phyloP scores from a whole-genome alignment of 2,888 invertebrate species.

The Gastracanthus pulcherrimus region DNA sequence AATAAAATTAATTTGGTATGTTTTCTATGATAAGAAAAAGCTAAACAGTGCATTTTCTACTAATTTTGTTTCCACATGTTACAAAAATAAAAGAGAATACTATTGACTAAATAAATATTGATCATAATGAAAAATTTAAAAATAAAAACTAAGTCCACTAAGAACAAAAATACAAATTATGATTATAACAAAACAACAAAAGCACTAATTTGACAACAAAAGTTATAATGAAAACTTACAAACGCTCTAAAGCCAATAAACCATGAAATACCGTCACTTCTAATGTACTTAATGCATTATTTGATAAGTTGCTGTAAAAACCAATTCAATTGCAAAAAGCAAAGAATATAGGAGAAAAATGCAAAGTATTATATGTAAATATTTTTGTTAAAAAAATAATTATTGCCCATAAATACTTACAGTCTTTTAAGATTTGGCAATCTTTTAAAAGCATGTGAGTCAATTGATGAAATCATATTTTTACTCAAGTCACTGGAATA shows the following conservation, averaged over 20 bases:
- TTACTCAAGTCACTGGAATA: constrained; percentile 86
- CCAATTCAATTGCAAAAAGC: constrained; percentile 57
- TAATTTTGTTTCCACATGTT: constrained; percentile 7
- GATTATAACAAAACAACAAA: constrained; percentile 25
- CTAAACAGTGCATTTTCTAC: constrained; percentile 37
- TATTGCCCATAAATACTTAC: constrained; percentile 68
- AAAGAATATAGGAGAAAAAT: constrained; percentile 58
- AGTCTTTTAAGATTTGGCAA: constrained; percentile 86
- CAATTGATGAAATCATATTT: constrained; percentile 87
- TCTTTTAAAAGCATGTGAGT: constrained; percentile 87
- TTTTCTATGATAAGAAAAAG: neutral
- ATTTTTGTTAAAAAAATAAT: constrained; percentile 50
- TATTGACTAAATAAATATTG: constrained; percentile 12
- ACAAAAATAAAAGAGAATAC: constrained; percentile 11
- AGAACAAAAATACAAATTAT: neutral
- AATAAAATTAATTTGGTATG: constrained; percentile 33
- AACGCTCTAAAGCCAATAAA: constrained; percentile 74
- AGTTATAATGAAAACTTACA: constrained; percentile 69
- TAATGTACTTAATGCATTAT: constrained; percentile 72
- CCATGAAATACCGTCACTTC: constrained; percentile 73
- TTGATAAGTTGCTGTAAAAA: constrained; percentile 73
- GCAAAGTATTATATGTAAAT: constrained; percentile 56
- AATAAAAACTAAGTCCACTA: constrained; percentile 45
- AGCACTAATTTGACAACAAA: constrained; percentile 38
- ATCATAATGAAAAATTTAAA: constrained; percentile 24